These are phyloP conservation scores for Mesaphorura yosii DNA, from an alignment of 1,140 invertebrate genomes.

Conservation along the genomic window DNA sequence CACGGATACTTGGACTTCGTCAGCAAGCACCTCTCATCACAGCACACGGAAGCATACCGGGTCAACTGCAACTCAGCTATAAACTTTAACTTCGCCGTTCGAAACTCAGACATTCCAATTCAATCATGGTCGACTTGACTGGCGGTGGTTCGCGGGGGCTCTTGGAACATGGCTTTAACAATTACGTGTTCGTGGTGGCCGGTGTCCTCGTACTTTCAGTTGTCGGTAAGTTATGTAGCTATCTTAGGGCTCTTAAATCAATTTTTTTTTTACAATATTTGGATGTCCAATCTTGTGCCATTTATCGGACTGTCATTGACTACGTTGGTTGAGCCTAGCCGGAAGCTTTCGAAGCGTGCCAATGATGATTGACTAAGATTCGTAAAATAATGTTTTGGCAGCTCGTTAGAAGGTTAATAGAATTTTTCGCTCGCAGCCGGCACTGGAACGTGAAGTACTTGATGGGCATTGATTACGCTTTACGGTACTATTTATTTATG, in stretches of 20 bases:
- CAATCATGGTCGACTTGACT: constrained; percentile 56
- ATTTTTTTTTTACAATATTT: background rate
- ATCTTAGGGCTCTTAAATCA: background rate
- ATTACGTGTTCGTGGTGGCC: constrained; percentile 61
- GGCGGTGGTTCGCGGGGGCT: constrained; percentile 51
- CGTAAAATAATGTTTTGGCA: background rate
- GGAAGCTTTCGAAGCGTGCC: background rate
- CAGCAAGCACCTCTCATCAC: too few species aligned
- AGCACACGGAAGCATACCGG: too few species aligned
- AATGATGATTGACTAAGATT: background rate
- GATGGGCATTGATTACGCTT: too few species aligned
- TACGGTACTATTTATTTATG: too few species aligned
- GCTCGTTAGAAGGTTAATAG: background rate
- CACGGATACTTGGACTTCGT: too few species aligned
- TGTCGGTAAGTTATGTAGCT: constrained; percentile 48
- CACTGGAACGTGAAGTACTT: too few species aligned
- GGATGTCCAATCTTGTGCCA: background rate
- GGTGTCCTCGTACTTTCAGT: constrained; percentile 58
- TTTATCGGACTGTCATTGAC: background rate
- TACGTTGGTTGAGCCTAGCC: background rate
- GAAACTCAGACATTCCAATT: too few species aligned
- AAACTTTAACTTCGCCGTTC: too few species aligned
- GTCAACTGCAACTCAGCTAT: too few species aligned
- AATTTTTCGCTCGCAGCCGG: too few species aligned
- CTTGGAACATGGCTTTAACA: constrained; percentile 66